Base-by-base conservation (phyloP, 1,140 invertebrate genomes). In the Drosophila nannoptera region DNA sequence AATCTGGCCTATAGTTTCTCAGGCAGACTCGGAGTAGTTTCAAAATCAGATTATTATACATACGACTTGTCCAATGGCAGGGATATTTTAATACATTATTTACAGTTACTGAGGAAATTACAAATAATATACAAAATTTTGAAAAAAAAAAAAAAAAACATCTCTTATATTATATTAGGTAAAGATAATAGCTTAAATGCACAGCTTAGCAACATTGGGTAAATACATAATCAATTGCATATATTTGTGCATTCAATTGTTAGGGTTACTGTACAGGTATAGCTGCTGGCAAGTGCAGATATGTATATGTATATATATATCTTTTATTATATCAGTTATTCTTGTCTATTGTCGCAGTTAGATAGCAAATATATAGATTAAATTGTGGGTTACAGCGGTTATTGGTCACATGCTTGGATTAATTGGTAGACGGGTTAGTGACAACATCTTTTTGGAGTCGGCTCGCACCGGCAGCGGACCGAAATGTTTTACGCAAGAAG, bases 401-500 rank as follows among this genome's bases (percentile, higher is more conserved):
- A 22, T 49, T 14, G 14, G 32, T 35, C n/a, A 61, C 32, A 60
- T 69, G 65, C 60, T 64, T 50, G 33, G 12, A 40, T 69, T 73
- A 54, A 58, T 73, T 64, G 35, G 31, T 64, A 61, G 43, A 58
- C 67, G 46, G 67, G 74, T 88, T 88, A 88, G 87, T 86, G 65
- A 80, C 69, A 71, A 64, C 63, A 68, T 88, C 73, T 73, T 73
- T 75, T 35, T 63, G 22, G 22, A 53, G 49, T 32, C 75, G 80
- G 55, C 16, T 74, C n/a, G 70, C 73, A 69, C 74, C 76, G 49
- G 87, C 87, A 54, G 80, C 78, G 36, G 81, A 73, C 52, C 76
- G 75, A 66, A 90, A 83, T 22, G 86, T 90, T 71, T 88, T 90
- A 49, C 78, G 87, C 49, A 90, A 69, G 74, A 89, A 89, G 71